Conservation (phyloP, 2,113 vertebrate species). For the Mastomys natalensis region DNA sequence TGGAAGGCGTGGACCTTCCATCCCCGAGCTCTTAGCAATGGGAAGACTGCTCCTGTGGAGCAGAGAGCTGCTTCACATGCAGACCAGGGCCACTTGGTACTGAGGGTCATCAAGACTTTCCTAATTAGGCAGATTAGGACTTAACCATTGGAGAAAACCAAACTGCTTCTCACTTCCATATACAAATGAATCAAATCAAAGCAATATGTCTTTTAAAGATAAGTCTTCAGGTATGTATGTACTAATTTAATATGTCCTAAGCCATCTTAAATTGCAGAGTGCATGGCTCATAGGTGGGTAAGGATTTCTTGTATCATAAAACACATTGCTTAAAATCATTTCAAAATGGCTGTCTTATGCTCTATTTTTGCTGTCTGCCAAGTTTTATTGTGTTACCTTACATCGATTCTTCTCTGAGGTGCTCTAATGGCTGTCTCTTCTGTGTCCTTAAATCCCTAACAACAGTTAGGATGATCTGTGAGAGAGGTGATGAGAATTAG, state of each 20-base stretch:
- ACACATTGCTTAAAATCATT: background rate
- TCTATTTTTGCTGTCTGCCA: background rate
- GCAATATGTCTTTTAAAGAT: background rate
- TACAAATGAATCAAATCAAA: background rate
- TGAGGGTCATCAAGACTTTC: background rate
- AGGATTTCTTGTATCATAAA: background rate
- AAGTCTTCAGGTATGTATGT: background rate
- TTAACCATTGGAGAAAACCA: background rate
- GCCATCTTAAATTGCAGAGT: background rate
- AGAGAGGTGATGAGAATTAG: background rate
- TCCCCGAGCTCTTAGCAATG: constrained; percentile 36
- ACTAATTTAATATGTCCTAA: background rate
- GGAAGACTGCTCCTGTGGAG: background rate
- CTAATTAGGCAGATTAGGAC: too few species aligned
- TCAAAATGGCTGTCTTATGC: background rate
- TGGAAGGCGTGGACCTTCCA: constrained; percentile 26
- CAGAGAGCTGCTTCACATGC: background rate
- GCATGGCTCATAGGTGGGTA: background rate
- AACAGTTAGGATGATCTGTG: background rate
- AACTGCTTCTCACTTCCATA: background rate
- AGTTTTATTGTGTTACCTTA: background rate
- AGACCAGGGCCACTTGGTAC: background rate
- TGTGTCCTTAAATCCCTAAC: background rate
- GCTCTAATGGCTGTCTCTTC: background rate
- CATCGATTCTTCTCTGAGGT: background rate